Percentiles rank a stretch among this genome's conserved stretches.
phyloP scores from a whole-genome alignment of 2,113 vertebrate species.

The Nothobranchius kuhntae region DNA sequence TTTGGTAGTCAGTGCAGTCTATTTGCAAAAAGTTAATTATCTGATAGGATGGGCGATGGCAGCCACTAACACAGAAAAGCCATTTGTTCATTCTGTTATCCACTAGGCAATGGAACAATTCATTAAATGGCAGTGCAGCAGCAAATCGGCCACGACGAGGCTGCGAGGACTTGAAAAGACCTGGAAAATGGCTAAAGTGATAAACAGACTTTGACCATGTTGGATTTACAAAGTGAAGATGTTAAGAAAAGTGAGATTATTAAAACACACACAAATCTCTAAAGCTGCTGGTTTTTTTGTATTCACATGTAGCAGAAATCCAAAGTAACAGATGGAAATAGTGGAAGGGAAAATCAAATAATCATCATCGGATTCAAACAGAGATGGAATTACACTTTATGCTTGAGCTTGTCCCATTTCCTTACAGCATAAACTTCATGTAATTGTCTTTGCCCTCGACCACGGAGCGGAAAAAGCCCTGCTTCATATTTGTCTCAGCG shows the following conservation, averaged over 20 bases:
- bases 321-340: slow-evolving; percentile 21
- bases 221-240: slow-evolving; percentile 34
- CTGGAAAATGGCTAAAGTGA: slow-evolving; percentile 57
- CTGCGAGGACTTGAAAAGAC: slow-evolving; percentile 67
- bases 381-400: slow-evolving; percentile 36
- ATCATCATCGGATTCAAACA: slow-evolving; percentile 36
- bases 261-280: slow-evolving; percentile 29
- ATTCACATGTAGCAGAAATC: slow-evolving; percentile 33
- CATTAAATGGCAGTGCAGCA: slow-evolving; percentile 77
- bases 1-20: slow-evolving; percentile 72
- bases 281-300: slow-evolving; percentile 37
- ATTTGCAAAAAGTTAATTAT: slow-evolving; percentile 88
- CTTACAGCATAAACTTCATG: slow-evolving; percentile 56
- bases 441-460: slow-evolving; percentile 64
- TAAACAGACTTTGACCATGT: slow-evolving; percentile 59
- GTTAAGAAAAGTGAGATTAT: background rate
- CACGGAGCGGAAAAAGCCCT: slow-evolving; percentile 61
- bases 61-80: slow-evolving; percentile 79
- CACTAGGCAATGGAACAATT: slow-evolving; percentile 74
- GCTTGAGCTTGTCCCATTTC: slow-evolving; percentile 40
- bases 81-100: slow-evolving; percentile 81
- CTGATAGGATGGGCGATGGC: slow-evolving; percentile 83
- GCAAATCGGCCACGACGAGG: slow-evolving; percentile 64
- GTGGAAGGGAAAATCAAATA: slow-evolving; percentile 56
- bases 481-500: slow-evolving; percentile 63